Evolutionary conservation across 2,797 vertebrate species (phyloP).

Genomic region (Toxotes lorentzi): DNA sequence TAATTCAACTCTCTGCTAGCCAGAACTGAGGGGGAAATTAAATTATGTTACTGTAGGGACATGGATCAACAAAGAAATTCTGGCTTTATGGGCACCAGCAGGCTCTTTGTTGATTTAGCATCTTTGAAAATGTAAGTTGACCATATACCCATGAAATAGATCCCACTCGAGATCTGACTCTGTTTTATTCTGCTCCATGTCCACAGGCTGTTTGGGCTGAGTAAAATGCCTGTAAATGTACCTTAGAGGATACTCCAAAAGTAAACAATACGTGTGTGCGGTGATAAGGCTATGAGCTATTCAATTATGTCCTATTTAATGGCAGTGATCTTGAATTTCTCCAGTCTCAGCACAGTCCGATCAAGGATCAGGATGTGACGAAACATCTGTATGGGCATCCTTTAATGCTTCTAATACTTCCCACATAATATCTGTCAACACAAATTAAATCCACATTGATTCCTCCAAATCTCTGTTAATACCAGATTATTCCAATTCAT

Average conservation of each 20-base stretch:
- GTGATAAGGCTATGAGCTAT: not conserved
- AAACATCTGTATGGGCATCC: not conserved
- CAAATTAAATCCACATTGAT: conserved; percentile 27
- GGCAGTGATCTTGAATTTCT: not conserved
- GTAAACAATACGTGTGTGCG: conserved; percentile 39
- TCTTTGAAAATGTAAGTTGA: conserved; percentile 49
- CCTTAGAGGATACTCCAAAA: conserved; percentile 44
- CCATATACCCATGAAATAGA: conserved; percentile 56
- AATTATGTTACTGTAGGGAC: conserved; percentile 74
- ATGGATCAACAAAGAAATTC: conserved; percentile 58
- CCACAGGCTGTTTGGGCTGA: conserved; percentile 45
- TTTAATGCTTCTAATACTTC: not conserved
- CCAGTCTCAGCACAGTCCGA: not conserved
- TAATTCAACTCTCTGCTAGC: conserved; percentile 68
- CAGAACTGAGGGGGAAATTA: conserved; percentile 66
- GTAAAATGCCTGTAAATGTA: conserved; percentile 54
- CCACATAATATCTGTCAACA: conserved; percentile 3
- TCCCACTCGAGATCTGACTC: conserved; percentile 46
- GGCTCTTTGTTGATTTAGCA: conserved; percentile 50
- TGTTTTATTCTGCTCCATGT: conserved; percentile 48
- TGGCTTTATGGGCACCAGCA: conserved; percentile 39
- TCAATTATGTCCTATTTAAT: conserved; percentile 6
- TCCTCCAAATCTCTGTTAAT: not conserved
- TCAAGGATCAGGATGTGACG: conserved; percentile 10
- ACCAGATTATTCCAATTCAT: conserved; percentile 10